Base-by-base conservation (phyloP, 2,797 vertebrate species). In the Picus viridis region DNA sequence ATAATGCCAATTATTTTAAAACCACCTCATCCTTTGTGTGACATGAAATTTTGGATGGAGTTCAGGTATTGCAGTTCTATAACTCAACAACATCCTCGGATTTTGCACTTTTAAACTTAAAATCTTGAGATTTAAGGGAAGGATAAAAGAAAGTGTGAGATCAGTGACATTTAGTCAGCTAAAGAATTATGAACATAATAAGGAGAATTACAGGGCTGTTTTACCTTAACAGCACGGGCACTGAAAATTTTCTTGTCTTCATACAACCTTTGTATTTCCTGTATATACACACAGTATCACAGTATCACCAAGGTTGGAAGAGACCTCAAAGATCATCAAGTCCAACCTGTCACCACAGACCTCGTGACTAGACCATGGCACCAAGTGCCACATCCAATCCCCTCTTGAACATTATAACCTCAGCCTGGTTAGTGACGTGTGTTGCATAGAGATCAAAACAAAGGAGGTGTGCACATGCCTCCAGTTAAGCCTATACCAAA, bases 91-190 rank as follows among this genome's bases (percentile, higher is more conserved):
- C 32, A 27, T 64, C 75, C 16, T 59, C 58, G 2, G 1, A 11
- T 85, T 90, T 58, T 56, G 3, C 41, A 71, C 64, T 92, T 95
- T 90, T 75, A 20, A 83, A 73, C 15, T 54, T 47, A 34, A 57
- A 63, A 58, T n/a, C n/a, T 62, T 82, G 67, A 72, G 12, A 83
- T 75, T 57, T 73, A 12, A 24, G 18, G 6, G 14, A 67, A 64
- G 15, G 26, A 54, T 63, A 81, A 88, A 54, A 53, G 29, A 32
- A 81, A 63, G 13, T 32, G 4, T 75, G 22, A 64, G 36, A 92
- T 51, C 92, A 92, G n/a, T 36, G 54, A 32, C 19, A 53, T 80
- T 71, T 29, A 85, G 64, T 76, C 81, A 77, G 49, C 53, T 86
- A 57, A 88, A 85, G 45, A 85, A 63, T 92, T 86, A 47, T 20